phyloP scores from a whole-genome alignment of 2,797 vertebrate species.

The Botia almorhae region DNA sequence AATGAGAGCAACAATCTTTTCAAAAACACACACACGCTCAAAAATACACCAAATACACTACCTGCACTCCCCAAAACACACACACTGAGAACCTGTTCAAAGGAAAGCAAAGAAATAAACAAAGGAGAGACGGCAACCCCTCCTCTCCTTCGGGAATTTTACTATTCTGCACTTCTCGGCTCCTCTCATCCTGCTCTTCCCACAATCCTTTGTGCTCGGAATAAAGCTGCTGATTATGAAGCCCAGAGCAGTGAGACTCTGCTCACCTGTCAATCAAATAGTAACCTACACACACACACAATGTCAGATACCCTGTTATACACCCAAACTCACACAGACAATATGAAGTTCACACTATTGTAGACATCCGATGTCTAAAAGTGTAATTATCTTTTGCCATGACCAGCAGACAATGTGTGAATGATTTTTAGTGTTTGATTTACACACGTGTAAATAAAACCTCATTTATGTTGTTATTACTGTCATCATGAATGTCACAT shows the following conservation, averaged over 20 bases:
- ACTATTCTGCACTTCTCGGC: constrained; percentile 81
- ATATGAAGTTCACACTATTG: constrained; percentile 14
- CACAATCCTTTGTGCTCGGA: constrained; percentile 83
- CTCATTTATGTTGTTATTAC: neutral
- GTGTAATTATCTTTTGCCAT: neutral
- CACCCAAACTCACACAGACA: neutral
- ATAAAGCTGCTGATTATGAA: constrained; percentile 85
- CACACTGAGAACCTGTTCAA: constrained; percentile 77
- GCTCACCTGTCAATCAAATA: constrained; percentile 82
- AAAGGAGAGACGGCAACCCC: constrained; percentile 81
- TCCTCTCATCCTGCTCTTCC: constrained; percentile 79
- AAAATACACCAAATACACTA: constrained; percentile 61
- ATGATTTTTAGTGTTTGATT: neutral
- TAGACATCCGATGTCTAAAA: neutral
- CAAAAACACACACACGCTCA: constrained; percentile 54
- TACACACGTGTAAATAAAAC: neutral
- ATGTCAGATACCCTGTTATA: constrained; percentile 11
- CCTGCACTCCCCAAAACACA: constrained; percentile 53
- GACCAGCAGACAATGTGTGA: neutral
- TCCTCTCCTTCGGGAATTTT: constrained; percentile 81
- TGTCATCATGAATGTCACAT: neutral
- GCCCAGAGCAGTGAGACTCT: constrained; percentile 82
- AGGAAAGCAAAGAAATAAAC: constrained; percentile 82
- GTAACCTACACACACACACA: constrained; percentile 64
- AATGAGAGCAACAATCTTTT: constrained; percentile 52